phyloP scores from a whole-genome alignment of 2,113 vertebrate genomes.

The Tragulus kanchil region DNA sequence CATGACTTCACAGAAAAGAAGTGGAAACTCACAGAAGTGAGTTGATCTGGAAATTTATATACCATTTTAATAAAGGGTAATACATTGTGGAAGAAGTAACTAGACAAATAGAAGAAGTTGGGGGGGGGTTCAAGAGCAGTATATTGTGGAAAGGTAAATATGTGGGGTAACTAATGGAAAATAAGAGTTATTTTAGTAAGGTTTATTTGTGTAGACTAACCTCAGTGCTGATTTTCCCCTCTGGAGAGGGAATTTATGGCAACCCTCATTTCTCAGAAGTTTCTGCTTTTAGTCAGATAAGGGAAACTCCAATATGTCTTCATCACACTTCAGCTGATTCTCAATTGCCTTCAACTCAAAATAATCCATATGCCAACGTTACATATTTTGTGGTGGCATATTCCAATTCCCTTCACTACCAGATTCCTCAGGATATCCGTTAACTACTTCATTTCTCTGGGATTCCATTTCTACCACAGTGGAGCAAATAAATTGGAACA shows the following conservation, averaged over 20 bases:
- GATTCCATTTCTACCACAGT: background rate
- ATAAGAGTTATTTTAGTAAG: background rate
- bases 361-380: background rate
- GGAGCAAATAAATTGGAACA: background rate
- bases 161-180: background rate
- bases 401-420: background rate
- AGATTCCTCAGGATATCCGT: background rate
- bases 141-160: background rate
- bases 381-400: background rate
- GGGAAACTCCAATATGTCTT: background rate
- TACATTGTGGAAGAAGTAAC: background rate
- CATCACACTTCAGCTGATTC: background rate
- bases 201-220: background rate
- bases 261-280: background rate
- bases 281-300: background rate
- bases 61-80: background rate
- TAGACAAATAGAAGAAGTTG: background rate
- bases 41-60: background rate
- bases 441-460: background rate
- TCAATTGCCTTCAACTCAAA: slow-evolving; percentile 7
- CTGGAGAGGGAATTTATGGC: background rate
- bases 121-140: background rate
- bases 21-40: background rate
- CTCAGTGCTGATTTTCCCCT: background rate
- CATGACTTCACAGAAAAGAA: background rate